Evolutionary conservation across 2,888 invertebrate genomes (phyloP), one percentile per base, ranked within the genome.

Genomic region (Lacanobia oleracea): DNA sequence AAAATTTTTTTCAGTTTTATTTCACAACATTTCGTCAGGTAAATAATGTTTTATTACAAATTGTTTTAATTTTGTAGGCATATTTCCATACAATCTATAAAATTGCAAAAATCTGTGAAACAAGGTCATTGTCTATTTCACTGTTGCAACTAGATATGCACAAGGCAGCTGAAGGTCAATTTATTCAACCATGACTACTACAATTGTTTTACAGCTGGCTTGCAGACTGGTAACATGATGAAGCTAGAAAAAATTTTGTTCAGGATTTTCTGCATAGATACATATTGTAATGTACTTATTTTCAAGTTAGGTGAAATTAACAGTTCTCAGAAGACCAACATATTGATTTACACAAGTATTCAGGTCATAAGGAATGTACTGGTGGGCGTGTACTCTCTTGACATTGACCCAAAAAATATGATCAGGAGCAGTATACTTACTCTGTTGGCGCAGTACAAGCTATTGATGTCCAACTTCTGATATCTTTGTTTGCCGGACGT

Each of bases 381-480:
- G 40, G 78, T 84, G 83, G 82, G 84, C 65, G 84, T 85, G 65
- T 73, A 75, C 77, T 57, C 37, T 70, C 72, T 78, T 77, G 75
- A 77, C 77, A 83, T 68, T 76, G 77, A 72, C 71, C 65, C 48
- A 71, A 76, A 33, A 63, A 61, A 21, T 43, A 75, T 57, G 23
- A 77, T 48, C 23, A 51, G 56, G 53, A 67, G 59, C 27, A 71
- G 33, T 81, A 10, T 5, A 97, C 97, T 97, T 94, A 98, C 98
- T 96, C 97, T 97, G 95, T 97, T 98, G 92, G 97, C 97, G 96
- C 98, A 98, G 96, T 99, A 99, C 96, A 99, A 97, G 97, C 97
- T 99, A 98, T 99, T 99, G 97, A 99, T 99, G 97, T 99, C 99
- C 97, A 99, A 97, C 94, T 99, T 98, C 96, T 98, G 98, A 97